Conservation (phyloP, 1,140 invertebrate genomes). For the Xylocopa sonorina region DNA sequence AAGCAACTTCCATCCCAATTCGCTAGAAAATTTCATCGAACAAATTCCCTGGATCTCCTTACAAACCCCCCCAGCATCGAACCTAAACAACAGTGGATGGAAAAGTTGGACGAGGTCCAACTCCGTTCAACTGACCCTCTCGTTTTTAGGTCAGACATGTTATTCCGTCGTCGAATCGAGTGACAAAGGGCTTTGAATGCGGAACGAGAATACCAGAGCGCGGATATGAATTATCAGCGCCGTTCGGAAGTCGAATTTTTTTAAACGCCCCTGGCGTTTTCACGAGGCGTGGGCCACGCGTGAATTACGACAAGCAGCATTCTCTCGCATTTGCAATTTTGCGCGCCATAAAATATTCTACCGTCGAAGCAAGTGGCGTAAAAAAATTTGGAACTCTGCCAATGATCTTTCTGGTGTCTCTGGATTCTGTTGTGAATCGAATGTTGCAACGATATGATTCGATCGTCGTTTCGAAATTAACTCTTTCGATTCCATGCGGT, state of each 20-base stretch:
- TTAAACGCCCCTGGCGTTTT: background rate
- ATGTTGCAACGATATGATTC: no score
- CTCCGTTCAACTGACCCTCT: conserved; percentile 6
- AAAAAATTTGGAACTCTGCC: conserved; percentile 2
- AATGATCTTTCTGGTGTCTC: background rate
- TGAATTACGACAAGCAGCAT: conserved; percentile 12
- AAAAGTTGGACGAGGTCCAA: conserved; percentile 33
- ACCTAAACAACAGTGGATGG: background rate
- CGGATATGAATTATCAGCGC: conserved; percentile 39
- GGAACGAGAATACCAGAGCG: conserved; percentile 29
- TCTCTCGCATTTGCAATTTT: background rate
- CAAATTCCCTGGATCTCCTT: no score
- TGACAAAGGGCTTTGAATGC: conserved; percentile 44
- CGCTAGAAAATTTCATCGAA: no score
- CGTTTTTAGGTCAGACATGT: conserved; percentile 46
- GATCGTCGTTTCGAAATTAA: no score
- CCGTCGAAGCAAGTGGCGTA: background rate
- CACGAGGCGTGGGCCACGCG: background rate
- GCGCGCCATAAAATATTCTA: background rate
- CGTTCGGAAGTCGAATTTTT: conserved; percentile 31
- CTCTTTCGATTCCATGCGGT: no score
- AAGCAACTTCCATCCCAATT: no score
- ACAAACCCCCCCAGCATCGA: background rate
- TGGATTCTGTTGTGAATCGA: background rate
- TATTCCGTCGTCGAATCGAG: conserved; percentile 25